Conservation (phyloP, 1,140 invertebrate species). For the Saccostrea cuccullata region DNA sequence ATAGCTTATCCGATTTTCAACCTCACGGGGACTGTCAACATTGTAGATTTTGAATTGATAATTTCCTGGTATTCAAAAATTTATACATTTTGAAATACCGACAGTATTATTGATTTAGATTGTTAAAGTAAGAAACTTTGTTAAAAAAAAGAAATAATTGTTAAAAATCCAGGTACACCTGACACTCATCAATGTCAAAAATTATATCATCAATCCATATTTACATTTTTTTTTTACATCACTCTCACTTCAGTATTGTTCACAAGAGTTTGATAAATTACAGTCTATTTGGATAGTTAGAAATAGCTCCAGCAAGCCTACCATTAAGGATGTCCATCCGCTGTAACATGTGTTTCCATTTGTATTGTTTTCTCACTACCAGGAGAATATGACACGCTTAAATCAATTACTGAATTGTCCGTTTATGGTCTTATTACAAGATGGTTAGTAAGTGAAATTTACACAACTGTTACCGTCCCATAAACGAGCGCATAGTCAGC, state of each 20-base stretch:
- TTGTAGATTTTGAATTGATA: no score
- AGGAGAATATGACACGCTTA: conserved; percentile 7
- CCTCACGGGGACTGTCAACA: no score
- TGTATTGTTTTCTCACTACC: not conserved
- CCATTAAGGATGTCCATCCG: not conserved
- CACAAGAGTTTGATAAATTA: not conserved
- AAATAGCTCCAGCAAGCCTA: not conserved
- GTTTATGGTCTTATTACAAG: conserved; percentile 17
- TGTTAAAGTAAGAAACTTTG: no score
- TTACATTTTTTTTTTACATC: not conserved
- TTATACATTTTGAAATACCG: no score
- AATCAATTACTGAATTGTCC: conserved; percentile 20
- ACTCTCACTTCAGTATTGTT: not conserved
- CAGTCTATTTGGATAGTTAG: not conserved
- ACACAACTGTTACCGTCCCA: conserved; percentile 29
- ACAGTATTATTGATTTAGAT: no score
- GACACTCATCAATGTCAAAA: not conserved
- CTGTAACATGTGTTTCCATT: not conserved
- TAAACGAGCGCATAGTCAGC: not conserved
- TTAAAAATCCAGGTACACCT: not conserved
- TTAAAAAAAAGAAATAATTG: not conserved
- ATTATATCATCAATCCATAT: not conserved
- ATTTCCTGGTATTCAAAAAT: no score
- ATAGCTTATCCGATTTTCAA: no score
- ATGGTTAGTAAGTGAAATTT: conserved; percentile 18